Evolutionary conservation across 2,113 vertebrate species (phyloP).

Genomic region (Australoheros scitulus): DNA sequence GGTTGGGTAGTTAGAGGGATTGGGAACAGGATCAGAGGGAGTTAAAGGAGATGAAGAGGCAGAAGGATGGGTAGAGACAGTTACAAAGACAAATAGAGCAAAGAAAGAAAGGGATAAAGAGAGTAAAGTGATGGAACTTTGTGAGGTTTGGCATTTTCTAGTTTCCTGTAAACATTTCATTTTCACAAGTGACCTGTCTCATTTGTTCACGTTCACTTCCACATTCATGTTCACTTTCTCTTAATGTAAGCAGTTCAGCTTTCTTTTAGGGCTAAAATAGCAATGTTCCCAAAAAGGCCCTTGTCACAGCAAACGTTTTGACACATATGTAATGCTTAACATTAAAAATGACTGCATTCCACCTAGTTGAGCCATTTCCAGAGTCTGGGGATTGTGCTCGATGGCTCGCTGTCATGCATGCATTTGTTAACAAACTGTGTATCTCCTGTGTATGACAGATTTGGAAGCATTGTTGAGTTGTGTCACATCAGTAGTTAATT

Average conservation of each 20-base stretch:
- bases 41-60: constrained; percentile 50
- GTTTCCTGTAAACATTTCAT: constrained; percentile 24
- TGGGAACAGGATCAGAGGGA: constrained; percentile 46
- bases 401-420: background rate
- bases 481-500: background rate
- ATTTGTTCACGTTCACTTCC: constrained; percentile 9
- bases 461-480: background rate
- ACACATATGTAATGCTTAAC: constrained; percentile 8
- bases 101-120: constrained; percentile 14
- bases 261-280: background rate
- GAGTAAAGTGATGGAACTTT: constrained; percentile 18
- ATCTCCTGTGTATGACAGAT: background rate
- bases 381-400: background rate
- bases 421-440: constrained; percentile 1
- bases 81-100: constrained; percentile 43
- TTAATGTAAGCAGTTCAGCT: background rate
- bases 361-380: background rate
- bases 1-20: constrained; percentile 51
- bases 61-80: constrained; percentile 34
- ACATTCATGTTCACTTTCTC: constrained; percentile 4
- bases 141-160: constrained; percentile 6
- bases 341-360: background rate
- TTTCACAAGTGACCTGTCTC: constrained; percentile 6
- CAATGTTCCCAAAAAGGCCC: background rate
- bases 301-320: constrained; percentile 2